Conservation (phyloP, 1,140 invertebrate genomes). For the Calliopsis andreniformis region DNA sequence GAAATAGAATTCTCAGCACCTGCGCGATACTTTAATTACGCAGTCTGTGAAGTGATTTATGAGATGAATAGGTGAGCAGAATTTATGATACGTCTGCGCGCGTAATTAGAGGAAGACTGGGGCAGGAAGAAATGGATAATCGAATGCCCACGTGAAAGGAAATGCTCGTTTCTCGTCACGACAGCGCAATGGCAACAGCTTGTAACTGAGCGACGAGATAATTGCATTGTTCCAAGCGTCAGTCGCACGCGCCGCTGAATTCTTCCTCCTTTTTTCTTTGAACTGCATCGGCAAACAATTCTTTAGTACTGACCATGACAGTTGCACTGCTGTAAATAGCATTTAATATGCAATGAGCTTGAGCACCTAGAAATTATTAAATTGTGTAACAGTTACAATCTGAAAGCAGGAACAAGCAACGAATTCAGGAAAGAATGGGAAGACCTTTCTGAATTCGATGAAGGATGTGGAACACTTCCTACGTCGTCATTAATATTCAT, state of each 20-base stretch:
- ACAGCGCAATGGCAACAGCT: slow-evolving; percentile 62
- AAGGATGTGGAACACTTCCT: neutral
- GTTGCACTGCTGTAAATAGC: too few species aligned
- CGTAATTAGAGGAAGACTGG: slow-evolving; percentile 17
- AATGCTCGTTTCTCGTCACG: slow-evolving; percentile 60
- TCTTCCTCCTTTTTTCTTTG: neutral
- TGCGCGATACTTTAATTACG: neutral
- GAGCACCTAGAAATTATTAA: too few species aligned
- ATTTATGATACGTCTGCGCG: slow-evolving; percentile 36
- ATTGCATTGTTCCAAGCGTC: slow-evolving; percentile 55
- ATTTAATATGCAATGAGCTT: too few species aligned
- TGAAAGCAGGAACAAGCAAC: too few species aligned
- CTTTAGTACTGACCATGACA: too few species aligned
- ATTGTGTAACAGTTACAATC: too few species aligned
- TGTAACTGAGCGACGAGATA: slow-evolving; percentile 64
- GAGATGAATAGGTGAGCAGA: neutral
- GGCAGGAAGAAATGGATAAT: slow-evolving; percentile 35
- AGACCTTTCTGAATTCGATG: too few species aligned
- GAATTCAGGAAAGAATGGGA: too few species aligned
- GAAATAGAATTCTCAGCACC: neutral
- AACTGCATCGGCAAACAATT: neutral
- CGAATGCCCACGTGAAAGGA: slow-evolving; percentile 55
- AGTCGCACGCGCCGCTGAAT: slow-evolving; percentile 2
- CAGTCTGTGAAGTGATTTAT: too few species aligned
- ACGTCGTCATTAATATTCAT: slow-evolving; percentile 47